Base-by-base conservation (phyloP, 2,888 invertebrate genomes). In the Lasius fuliginosus region DNA sequence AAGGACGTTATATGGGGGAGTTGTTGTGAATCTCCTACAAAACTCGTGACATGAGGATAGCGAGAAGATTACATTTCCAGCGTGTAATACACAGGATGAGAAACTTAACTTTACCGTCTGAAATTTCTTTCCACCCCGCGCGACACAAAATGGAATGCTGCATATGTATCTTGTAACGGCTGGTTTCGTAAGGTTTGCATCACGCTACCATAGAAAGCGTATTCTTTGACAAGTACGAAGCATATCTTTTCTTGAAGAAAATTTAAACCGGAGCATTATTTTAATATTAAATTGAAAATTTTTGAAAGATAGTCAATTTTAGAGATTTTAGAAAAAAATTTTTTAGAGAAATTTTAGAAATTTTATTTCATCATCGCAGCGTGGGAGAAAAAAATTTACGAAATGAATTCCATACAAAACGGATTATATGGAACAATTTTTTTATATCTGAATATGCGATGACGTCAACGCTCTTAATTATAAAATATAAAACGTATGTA, bases 41-140 rank as follows among this genome's bases (percentile, higher is more conserved):
- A 81, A 81, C 79, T 81, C 71, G 46, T 71, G 79, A 81, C 79
- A 71, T 36, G 71, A 71, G 71, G 60, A 71, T 60, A 71, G 79
- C 79, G 71, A 71, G 60, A 49, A 81, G 79, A 81, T 81, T 71
- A 81, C 71, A 81, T 81, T 81, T 81, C 71, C 60, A 81, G 60
- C 79, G 46, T 71, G 60, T 81, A 81, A 81, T 81, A 71, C 71
- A 60, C 71, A 12, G 73, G n/a, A 81, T 60, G 79, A 65, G 71
- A 36, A 27, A 81, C 71, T 71, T 71, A 71, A 71, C 71, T 60
- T 71, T 71, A 46, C 60, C 27, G 60, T 79, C 79, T 79, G 60
- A 71, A 79, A 79, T 79, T 79, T 79, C 71, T 79, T 79, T 79
- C 71, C 36, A 56, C 15, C n/a, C 69, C 18, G 79, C 9, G 69